Base-by-base conservation (phyloP, 1,140 invertebrate species). In the Drosophila burlai region DNA sequence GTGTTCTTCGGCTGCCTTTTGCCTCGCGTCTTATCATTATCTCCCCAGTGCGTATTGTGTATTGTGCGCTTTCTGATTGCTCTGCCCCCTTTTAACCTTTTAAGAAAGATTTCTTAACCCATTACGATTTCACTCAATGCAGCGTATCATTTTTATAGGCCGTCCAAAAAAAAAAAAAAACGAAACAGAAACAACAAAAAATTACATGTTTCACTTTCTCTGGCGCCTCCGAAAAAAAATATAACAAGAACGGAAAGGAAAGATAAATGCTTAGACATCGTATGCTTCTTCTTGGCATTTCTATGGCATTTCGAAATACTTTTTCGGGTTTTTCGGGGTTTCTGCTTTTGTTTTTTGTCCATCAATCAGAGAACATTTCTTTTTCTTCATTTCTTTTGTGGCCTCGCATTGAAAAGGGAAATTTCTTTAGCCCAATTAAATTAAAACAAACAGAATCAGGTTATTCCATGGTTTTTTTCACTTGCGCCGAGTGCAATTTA, bases 121-220 rank as follows among this genome's bases (percentile, higher is more conserved):
- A 87, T 87, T 87, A 87, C 83, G 83, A 87, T 87, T 89, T 89
- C 84, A 89, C 84, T 84, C 85, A 89, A 89, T 90, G 80, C 65
- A 68, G 65, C 69, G 74, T 81, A 84, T 89, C 73, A 87, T 78
- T 87, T 81, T 89, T 87, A 63, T 87, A 80, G 80, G 84, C 84
- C 84, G 78, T 42, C 58, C 67, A 16, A 26, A 50, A 74, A 38
- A 49, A 50, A 75, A 36, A 61, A 50, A 75, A 36, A 61, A 24
- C 57, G 24, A 65, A 21, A 49, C 47, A 49, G 47, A 9, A n/a
- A 64, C n/a, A 72, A 61, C 66, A 43, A 71, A 80, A 80, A 86
- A 86, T 83, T 86, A 86, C 83, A 89, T 89, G 84, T 87, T 89
- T 89, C 84, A 90, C 84, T 89, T 89, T 89, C 84, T 89, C 85